These are phyloP conservation scores for Acanthoscelides obtectus DNA, from an alignment of 2,888 invertebrate genomes.

Conservation along the genomic window DNA sequence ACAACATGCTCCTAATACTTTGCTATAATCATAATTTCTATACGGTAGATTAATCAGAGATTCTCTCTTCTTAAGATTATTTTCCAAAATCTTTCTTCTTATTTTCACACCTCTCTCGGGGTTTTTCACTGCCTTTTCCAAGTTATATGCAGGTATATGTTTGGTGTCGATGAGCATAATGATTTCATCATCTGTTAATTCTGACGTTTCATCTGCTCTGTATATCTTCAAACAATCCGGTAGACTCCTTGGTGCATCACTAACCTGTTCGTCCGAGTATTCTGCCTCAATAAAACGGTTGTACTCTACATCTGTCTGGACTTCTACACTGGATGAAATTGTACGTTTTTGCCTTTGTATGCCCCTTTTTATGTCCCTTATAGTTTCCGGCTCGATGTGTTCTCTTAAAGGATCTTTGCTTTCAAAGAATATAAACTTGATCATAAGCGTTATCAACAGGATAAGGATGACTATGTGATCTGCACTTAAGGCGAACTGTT, in stretches of 20 bases:
- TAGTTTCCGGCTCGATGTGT: slow-evolving; percentile 22
- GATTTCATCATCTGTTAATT: slow-evolving; percentile 78
- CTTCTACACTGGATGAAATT: slow-evolving; percentile 27
- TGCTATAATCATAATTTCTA: slow-evolving; percentile 78
- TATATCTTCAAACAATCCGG: slow-evolving; percentile 70
- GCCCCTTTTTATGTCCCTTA: slow-evolving; percentile 7
- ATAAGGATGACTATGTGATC: slow-evolving; percentile 87
- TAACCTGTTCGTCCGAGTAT: slow-evolving; percentile 19
- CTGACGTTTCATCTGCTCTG: slow-evolving; percentile 60
- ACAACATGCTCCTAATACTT: slow-evolving; percentile 83
- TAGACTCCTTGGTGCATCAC: slow-evolving; percentile 37
- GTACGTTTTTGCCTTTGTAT: slow-evolving; percentile 22
- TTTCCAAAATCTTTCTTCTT: slow-evolving; percentile 63
- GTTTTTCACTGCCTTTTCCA: slow-evolving; percentile 77
- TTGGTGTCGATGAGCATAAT: slow-evolving; percentile 72
- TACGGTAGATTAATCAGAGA: slow-evolving; percentile 68
- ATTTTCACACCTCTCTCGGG: slow-evolving; percentile 80
- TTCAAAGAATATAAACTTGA: slow-evolving; percentile 90
- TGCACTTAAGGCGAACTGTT: slow-evolving; percentile 59
- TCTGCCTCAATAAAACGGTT: not conserved
- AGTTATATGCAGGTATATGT: slow-evolving; percentile 76
- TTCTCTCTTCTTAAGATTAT: slow-evolving; percentile 50
- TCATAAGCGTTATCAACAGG: slow-evolving; percentile 73
- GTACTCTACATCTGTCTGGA: slow-evolving; percentile 28
- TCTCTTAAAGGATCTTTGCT: slow-evolving; percentile 47